Evolutionary conservation across 2,797 vertebrate genomes (phyloP).

Genomic region (Apogon hyalosoma): DNA sequence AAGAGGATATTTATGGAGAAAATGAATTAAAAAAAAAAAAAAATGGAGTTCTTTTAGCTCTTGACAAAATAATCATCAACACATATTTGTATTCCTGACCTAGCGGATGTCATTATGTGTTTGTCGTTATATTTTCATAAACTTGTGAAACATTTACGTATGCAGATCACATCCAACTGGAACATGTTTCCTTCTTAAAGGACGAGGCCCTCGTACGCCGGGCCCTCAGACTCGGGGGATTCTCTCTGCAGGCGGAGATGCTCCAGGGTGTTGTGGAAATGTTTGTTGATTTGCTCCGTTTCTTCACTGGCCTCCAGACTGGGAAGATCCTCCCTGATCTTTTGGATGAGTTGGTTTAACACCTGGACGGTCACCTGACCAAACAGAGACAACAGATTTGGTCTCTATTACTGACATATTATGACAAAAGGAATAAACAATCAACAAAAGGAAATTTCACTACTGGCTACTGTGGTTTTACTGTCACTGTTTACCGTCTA

Average conservation of each 20-base stretch:
- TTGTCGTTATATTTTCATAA: slow-evolving; percentile 42
- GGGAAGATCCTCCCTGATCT: slow-evolving; percentile 97
- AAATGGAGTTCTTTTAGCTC: slow-evolving; percentile 44
- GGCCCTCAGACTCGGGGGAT: slow-evolving; percentile 93
- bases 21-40: slow-evolving; percentile 21
- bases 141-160: slow-evolving; percentile 46
- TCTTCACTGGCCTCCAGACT: slow-evolving; percentile 97
- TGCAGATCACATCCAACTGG: slow-evolving; percentile 9
- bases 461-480: no score
- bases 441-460: no score
- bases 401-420: no score
- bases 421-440: no score
- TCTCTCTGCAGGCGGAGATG: slow-evolving; percentile 95
- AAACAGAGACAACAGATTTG: no score
- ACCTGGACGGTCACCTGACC: slow-evolving; percentile 96
- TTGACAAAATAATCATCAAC: slow-evolving; percentile 3
- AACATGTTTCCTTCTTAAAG: slow-evolving; percentile 80
- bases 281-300: slow-evolving; percentile 99
- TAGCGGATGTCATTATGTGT: slow-evolving; percentile 43
- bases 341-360: slow-evolving; percentile 98
- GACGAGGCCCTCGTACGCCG: slow-evolving; percentile 95
- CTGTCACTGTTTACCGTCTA: no score
- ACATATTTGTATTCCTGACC: slow-evolving; percentile 44
- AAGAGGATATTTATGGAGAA: slow-evolving; percentile 22
- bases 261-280: slow-evolving; percentile 99